phyloP scores from a whole-genome alignment of 2,113 vertebrate species.

The Crotophaga sulcirostris region DNA sequence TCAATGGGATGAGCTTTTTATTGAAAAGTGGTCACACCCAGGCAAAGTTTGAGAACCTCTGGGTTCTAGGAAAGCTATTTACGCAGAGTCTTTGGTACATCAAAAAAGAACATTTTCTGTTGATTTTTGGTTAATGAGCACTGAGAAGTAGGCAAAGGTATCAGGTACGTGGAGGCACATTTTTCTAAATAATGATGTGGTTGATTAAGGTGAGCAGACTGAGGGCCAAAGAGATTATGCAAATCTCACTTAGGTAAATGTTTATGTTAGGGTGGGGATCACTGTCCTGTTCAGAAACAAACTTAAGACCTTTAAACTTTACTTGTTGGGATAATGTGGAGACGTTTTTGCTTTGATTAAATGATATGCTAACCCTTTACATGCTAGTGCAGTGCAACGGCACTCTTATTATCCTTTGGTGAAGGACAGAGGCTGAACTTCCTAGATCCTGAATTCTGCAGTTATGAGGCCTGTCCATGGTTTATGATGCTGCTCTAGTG shows the following conservation, averaged over 20 bases:
- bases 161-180: not conserved
- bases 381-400: not conserved
- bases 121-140: conserved; percentile 52
- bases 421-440: not conserved
- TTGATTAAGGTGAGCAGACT: conserved; percentile 15
- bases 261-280: not conserved
- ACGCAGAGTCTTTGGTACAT: not conserved
- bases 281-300: conserved; percentile 17
- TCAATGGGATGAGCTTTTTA: not conserved
- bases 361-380: not conserved
- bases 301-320: conserved; percentile 41
- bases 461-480: not conserved
- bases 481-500: not conserved
- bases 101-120: conserved; percentile 3
- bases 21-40: not conserved
- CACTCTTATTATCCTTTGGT: not conserved
- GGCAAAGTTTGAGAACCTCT: not conserved
- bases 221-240: conserved; percentile 36
- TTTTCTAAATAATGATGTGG: conserved; percentile 13
- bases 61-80: conserved; percentile 21
- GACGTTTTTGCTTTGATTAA: not conserved
- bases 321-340: not conserved
- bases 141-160: conserved; percentile 13
- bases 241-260: conserved; percentile 36
- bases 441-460: not conserved